Evolutionary conservation across 1,140 invertebrate genomes (phyloP).

Genomic region (roundworm (Caenorhabditis elegans)): WBcel235 BX284606.5:16088001-16088500

Average conservation of each 20-base stretch:
- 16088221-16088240: not conserved
- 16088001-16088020: not conserved
- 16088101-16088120: not conserved
- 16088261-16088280: not conserved
- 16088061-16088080: not conserved
- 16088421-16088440: slow-evolving; percentile 30
- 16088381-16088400: not conserved
- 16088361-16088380: not conserved
- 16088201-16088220: not conserved
- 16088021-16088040: not conserved
- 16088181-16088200: not conserved
- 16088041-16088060: not conserved
- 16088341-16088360: not conserved
- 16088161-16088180: not conserved
- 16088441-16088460: not conserved
- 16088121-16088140: slow-evolving; percentile 25
- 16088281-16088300: not conserved
- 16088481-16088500: not conserved
- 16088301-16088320: slow-evolving; percentile 1
- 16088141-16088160: slow-evolving; percentile 23
- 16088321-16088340: not conserved
- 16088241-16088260: not conserved
- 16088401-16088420: not conserved
- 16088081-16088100: not conserved
- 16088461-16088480: not conserved